Conservation (phyloP, 2,797 vertebrate genomes). For the Macroramphosus scolopax region DNA sequence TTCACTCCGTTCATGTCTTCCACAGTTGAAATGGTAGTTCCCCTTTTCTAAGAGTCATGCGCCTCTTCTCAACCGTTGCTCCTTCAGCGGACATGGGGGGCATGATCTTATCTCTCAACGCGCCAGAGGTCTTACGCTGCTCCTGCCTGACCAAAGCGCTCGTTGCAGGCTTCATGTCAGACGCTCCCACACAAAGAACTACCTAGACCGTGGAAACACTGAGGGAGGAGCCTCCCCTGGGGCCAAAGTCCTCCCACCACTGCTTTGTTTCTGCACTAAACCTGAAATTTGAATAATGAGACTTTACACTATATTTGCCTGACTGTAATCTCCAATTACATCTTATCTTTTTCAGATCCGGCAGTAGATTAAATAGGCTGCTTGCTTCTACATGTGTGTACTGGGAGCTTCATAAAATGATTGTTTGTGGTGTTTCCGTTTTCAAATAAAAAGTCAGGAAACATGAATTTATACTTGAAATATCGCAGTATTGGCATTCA, state of each 20-base stretch:
- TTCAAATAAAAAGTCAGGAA: background rate
- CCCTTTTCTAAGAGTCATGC: slow-evolving; percentile 20
- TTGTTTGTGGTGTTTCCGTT: background rate
- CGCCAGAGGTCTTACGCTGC: slow-evolving; percentile 7
- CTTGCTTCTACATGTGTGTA: too few species aligned
- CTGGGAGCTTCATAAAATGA: too few species aligned
- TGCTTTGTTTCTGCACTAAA: slow-evolving; percentile 13
- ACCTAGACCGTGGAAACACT: slow-evolving; percentile 19
- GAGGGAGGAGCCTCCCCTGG: slow-evolving; percentile 45
- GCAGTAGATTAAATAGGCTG: too few species aligned
- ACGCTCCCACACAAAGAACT: slow-evolving; percentile 28
- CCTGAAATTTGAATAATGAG: slow-evolving; percentile 17
- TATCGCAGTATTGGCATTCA: background rate
- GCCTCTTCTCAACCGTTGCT: slow-evolving; percentile 25
- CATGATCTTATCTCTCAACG: slow-evolving; percentile 3
- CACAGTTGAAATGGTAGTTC: slow-evolving; percentile 17
- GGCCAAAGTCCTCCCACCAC: slow-evolving; percentile 50
- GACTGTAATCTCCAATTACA: too few species aligned
- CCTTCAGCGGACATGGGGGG: slow-evolving; percentile 6
- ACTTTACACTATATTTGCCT: too few species aligned
- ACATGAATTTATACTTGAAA: too few species aligned
- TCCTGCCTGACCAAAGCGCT: slow-evolving; percentile 6
- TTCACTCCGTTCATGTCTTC: slow-evolving; percentile 6
- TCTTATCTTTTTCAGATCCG: too few species aligned
- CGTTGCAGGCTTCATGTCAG: slow-evolving; percentile 15